Base-by-base conservation (phyloP, 1,140 invertebrate species). In the Drosophila lowei region DNA sequence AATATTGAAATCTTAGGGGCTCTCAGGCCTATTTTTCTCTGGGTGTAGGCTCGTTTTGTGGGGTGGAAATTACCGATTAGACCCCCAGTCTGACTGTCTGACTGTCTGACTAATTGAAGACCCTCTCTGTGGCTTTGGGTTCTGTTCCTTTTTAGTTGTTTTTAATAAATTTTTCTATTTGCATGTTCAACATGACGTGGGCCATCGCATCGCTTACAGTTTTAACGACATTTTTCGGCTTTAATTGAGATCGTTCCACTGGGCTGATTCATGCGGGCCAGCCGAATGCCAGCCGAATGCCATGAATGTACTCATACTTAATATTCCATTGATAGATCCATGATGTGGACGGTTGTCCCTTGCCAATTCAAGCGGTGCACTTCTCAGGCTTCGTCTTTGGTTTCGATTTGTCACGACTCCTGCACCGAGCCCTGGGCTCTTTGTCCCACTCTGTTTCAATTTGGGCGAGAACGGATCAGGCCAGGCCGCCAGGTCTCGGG, bases 391-490 rank as follows among this genome's bases (percentile, higher is more conserved):
- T 49, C 44, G 15, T 16, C 13, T 5, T 16, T 43, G 34, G 21
- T 64, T 64, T 64, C 23, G 21, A 67, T 67, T 67, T 67, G 64
- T 67, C 62, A 67, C 64, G 48, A 54, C 28, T 63, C 23, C 43
- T 63, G 61, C 6, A 1, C 28, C 6, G 6, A 7, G 2, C 28
- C 6, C 28, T 30, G 23, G 4, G 34, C 34, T 5, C 34, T 38
- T 38, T 38, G 34, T 38, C 3, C 34, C 11, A 5, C 11, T 38
- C 46, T 13, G 46, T 23, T 38, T 16, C 11, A 43, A 15, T 41
- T 56, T 15, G 25, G 42, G 25, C 23, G 42, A 55, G 23, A 3
- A 18, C 21, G 43, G 21, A 25, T 21, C 28, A 11, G 30, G 9
- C 3, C 30, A 9, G 3, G 8, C 7, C 7, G 18, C 46, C 46